Base-by-base conservation (phyloP, 2,797 vertebrate genomes). In the Dendrocincla tyrannina region DNA sequence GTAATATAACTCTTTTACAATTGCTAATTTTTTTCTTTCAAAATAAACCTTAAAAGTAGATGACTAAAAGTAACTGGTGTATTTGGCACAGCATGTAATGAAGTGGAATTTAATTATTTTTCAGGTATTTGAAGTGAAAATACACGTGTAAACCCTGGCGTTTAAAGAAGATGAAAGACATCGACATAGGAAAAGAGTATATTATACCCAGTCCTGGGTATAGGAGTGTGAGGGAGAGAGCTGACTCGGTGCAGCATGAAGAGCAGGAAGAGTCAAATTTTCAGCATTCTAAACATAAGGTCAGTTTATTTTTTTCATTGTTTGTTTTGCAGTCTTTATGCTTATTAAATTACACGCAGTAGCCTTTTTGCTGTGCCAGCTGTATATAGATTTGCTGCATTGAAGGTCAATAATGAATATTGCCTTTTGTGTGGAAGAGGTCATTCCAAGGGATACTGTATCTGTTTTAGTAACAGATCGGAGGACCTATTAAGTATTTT, bases 161-260 rank as follows among this genome's bases (percentile, higher is more conserved):
- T 96, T 97, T 93, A 96, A 86, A 13, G 97, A 99, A 98, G 97
- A 99, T 99, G 99, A 99, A 98, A 98, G 98, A 98, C 93, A 98
- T 99, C 97, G 98, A 99, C 97, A 98, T 98, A 98, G 98, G 98
- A 97, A 98, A 98, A 97, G 98, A 98, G 72, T 98, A 98, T 91
- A 95, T 98, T 93, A 98, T 98, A 96, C 98, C 98, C 95, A 98
- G 98, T 88, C 98, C 98, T 79, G 98, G 98, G 44, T 99, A 98
- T 89, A 97, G 98, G 94, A 98, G 95, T 25, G 98, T 98, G 91
- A 97, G 97, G 53, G 98, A 98, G 88, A 98, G 98, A 96, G 95
- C 96, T 52, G 89, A 96, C 67, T 92, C 97, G 0, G 96, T 98
- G 69, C 98, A 97, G 55, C 97, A 92, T 77, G 97, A 98, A 90